Percentiles rank a stretch among this genome's conserved stretches.
phyloP scores from a whole-genome alignment of 2,888 invertebrate species.

The Anthrax anthrax region DNA sequence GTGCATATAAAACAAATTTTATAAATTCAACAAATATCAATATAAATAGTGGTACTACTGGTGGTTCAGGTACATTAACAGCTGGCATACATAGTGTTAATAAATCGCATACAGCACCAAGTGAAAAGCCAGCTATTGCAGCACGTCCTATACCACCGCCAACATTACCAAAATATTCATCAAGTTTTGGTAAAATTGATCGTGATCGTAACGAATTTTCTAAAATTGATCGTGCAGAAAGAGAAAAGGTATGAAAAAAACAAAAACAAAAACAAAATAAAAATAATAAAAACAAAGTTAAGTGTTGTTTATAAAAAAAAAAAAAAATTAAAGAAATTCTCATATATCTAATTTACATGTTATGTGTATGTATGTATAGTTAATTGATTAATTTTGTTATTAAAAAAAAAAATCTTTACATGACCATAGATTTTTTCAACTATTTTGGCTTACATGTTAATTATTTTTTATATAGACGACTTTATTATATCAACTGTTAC shows the following conservation, averaged over 20 bases:
- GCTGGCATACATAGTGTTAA: conserved; percentile 22
- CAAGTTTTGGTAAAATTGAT: conserved; percentile 53
- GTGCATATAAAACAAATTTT: conserved; percentile 21
- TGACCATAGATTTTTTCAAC: no score
- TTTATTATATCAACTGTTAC: no score
- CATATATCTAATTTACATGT: no score
- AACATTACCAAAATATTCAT: conserved; percentile 63
- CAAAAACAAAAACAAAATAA: neutral
- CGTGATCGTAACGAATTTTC: conserved; percentile 39
- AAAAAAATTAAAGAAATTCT: no score
- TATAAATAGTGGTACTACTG: conserved; percentile 13
- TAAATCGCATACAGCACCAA: conserved; percentile 15
- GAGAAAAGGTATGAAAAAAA: conserved; percentile 19
- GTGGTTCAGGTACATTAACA: conserved; percentile 11
- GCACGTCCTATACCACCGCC: conserved; percentile 62
- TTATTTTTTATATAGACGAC: no score
- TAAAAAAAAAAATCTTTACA: no score
- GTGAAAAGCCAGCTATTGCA: conserved; percentile 29
- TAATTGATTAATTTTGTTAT: no score
- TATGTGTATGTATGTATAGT: no score
- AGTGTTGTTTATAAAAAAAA: no score
- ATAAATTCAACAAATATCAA: conserved; percentile 19
- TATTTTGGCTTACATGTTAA: no score
- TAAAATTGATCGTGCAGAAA: conserved; percentile 21
- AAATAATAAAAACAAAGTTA: no score